A percentile compares a stretch with the other conserved stretches of the same genome.
Conservation (phyloP, 2,797 vertebrate species). For the Artibeus lituratus region DNA sequence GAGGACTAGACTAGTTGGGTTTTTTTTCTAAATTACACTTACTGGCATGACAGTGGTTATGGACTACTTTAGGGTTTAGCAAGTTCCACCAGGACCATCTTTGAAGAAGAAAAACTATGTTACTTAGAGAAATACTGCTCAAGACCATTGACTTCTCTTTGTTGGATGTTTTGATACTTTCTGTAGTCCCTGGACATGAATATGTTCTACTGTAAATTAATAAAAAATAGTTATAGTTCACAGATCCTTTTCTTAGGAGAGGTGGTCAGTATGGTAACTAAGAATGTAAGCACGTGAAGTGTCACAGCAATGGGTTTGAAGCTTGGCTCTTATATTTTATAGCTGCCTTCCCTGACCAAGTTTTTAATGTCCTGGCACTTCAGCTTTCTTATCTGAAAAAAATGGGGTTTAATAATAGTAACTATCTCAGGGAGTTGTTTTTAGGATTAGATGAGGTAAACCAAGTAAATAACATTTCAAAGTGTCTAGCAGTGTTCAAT, state of each 20-base stretch:
- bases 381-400: neutral
- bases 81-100: neutral
- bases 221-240: neutral
- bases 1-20: neutral
- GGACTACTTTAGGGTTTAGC: neutral
- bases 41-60: too few relatives aligned
- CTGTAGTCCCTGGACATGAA: neutral
- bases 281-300: neutral
- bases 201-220: neutral
- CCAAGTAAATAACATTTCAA: neutral
- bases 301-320: neutral
- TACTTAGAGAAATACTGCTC: neutral
- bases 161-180: neutral
- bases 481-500: neutral
- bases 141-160: neutral
- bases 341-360: neutral
- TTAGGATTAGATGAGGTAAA: neutral
- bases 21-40: too few relatives aligned
- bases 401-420: neutral
- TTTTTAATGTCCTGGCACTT: neutral
- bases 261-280: neutral
- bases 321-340: neutral
- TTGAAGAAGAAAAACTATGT: neutral
- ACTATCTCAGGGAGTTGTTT: neutral
- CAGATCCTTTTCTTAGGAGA: neutral